phyloP scores from a whole-genome alignment of 2,113 vertebrate species.

The Ranitomeya variabilis region DNA sequence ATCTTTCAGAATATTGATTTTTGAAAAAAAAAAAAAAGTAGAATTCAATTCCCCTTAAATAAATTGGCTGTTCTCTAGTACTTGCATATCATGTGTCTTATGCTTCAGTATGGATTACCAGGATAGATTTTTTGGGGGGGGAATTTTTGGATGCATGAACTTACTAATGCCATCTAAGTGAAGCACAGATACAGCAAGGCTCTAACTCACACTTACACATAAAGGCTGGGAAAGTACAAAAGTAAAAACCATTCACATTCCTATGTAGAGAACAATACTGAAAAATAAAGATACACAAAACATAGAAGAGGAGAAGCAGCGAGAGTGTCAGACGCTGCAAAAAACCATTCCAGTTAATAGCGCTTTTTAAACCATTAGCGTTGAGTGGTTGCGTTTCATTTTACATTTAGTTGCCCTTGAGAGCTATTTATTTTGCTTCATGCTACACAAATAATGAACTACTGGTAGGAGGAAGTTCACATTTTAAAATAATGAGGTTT shows the following conservation, averaged over 20 bases:
- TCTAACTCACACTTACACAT: neutral
- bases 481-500: conserved; percentile 74
- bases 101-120: neutral
- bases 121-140: neutral
- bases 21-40: no score
- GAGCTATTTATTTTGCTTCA: conserved; percentile 80
- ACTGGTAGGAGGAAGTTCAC: conserved; percentile 71
- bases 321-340: conserved; percentile 59
- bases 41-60: no score
- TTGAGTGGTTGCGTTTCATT: conserved; percentile 84
- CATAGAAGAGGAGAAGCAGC: neutral
- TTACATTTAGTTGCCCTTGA: conserved; percentile 82
- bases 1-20: no score
- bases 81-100: neutral
- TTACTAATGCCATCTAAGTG: neutral
- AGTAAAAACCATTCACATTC: conserved; percentile 1
- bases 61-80: no score
- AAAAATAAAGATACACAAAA: conserved; percentile 15
- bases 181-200: neutral
- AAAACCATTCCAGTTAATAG: conserved; percentile 81
- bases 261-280: neutral
- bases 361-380: conserved; percentile 82
- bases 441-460: conserved; percentile 74
- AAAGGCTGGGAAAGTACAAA: neutral
- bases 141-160: neutral